Evolutionary conservation across 2,113 vertebrate species (phyloP), one percentile per base, ranked within the genome.

Genomic region (Struthidea cinerea): DNA sequence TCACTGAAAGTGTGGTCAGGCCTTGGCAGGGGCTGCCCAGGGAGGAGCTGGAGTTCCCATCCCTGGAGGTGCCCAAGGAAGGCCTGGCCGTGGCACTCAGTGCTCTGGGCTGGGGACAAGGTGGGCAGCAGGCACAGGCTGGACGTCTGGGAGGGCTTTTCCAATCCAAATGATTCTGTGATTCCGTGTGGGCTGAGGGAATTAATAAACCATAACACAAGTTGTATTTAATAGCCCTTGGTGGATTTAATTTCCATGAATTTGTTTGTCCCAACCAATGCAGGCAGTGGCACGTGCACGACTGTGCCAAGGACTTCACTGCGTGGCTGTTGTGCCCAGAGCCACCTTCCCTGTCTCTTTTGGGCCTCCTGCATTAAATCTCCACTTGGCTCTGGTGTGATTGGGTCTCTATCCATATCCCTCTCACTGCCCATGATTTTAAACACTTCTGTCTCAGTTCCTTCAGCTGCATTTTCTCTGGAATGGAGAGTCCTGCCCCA

Each of bases 81-180:
- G 5, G n/a, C 1, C 77, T 67, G 77, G 69, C 21, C 0, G 1
- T 60, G 46, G 22, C 52, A 44, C 28, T 74, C 13, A n/a, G 68
- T 4, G 39, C 69, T n/a, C 52, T 74, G 46, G 37, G 44, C 33
- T n/a, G 33, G 28, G 4, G 69, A 67, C 46, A 52, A 14, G 23
- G 16, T n/a, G 20, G n/a, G 16, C 0, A 60, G 10, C 1, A 0
- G 13, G 5, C 30, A 41, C 53, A 67, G 52, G 1, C 11, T 5
- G 24, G 77, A 18, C 20, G 27, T 10, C 39, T 46, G 14, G 63
- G 37, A 77, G 46, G 21, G 33, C 22, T 87, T 52, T 52, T 10
- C 46, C 37, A 46, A 9, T 20, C 22, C 13, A 52, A 53, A 69
- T 23, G 28, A 61, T 69, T 60, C 55, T 39, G 19, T 67, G 37